Evolutionary conservation across 2,113 vertebrate genomes (phyloP).

Genomic region (Equus quagga): DNA sequence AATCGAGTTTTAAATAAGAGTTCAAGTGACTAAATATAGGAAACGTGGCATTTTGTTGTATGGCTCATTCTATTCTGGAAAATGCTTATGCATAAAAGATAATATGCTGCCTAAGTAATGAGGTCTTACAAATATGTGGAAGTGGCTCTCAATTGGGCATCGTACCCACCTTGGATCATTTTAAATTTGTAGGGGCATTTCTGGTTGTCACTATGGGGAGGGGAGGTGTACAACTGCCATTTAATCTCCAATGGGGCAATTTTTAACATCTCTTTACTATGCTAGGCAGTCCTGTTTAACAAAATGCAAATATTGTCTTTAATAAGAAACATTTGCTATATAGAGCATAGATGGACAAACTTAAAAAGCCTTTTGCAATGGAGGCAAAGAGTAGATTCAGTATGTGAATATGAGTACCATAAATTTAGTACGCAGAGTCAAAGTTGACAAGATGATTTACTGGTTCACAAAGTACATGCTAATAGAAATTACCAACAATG

Average conservation of each 20-base stretch:
- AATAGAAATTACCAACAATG: constrained; percentile 4
- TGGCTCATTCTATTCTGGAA: background rate
- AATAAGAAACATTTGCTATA: background rate
- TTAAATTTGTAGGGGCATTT: background rate
- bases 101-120: background rate
- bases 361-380: background rate
- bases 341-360: background rate
- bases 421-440: background rate
- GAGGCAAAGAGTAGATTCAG: background rate
- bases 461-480: constrained; percentile 3
- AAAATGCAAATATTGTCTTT: background rate
- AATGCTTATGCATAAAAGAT: background rate
- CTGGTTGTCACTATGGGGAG: background rate
- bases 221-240: background rate
- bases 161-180: background rate
- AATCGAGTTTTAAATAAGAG: background rate
- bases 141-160: background rate
- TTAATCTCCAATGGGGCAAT: background rate
- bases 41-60: constrained; percentile 15
- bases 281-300: background rate
- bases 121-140: background rate
- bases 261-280: background rate
- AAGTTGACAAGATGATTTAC: background rate
- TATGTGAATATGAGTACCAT: background rate
- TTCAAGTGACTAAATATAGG: background rate